Conservation (phyloP, 2,113 vertebrate species). For the Athene noctua region DNA sequence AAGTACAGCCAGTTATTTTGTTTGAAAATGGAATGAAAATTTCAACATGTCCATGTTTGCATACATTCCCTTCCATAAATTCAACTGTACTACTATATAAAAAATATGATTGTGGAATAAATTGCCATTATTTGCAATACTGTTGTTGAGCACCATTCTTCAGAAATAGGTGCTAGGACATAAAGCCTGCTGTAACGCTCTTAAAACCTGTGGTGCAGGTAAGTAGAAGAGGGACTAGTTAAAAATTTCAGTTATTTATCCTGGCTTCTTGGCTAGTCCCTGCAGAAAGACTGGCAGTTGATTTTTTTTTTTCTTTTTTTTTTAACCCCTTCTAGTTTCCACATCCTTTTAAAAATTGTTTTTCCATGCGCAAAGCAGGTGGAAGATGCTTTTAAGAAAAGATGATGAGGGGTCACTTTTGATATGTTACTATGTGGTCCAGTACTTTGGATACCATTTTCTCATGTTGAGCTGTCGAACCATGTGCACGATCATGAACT, state of each 20-base stretch:
- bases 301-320: background rate
- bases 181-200: background rate
- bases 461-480: background rate
- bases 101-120: background rate
- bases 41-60: background rate
- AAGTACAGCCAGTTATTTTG: background rate
- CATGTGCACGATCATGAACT: background rate
- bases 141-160: background rate
- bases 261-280: constrained; percentile 12
- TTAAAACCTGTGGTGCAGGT: background rate
- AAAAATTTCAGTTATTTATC: constrained; percentile 40
- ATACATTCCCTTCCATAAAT: background rate
- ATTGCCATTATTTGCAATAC: background rate
- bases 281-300: background rate
- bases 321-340: background rate
- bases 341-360: background rate
- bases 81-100: background rate
- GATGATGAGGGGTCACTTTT: background rate
- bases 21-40: background rate
- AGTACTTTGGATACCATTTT: background rate
- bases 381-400: background rate
- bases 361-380: background rate
- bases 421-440: background rate
- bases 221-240: background rate
- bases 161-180: background rate